Percentiles rank a stretch among this genome's conserved stretches.
phyloP scores from a whole-genome alignment of 2,888 invertebrate genomes.

The Melinaea menophilus region DNA sequence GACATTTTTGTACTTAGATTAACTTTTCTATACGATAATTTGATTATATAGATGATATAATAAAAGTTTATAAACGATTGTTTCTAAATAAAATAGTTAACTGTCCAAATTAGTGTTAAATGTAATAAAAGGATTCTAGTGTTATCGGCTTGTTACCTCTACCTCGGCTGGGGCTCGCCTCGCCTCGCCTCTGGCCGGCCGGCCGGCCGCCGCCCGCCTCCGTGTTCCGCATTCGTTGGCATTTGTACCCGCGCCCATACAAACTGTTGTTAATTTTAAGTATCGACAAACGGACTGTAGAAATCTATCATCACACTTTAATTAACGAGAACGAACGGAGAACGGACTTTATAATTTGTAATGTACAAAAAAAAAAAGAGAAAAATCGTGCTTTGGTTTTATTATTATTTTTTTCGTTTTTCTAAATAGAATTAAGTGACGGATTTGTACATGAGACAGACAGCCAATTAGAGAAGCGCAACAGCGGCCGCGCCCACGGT shows the following conservation, averaged over 20 bases:
- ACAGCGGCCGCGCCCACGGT: constrained; percentile 56
- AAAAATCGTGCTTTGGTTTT: constrained; percentile 71
- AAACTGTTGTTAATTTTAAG: constrained; percentile 72
- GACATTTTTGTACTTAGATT: constrained; percentile 5
- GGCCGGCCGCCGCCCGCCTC: constrained; percentile 20
- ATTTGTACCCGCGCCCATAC: constrained; percentile 49
- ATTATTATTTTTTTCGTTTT: constrained; percentile 63
- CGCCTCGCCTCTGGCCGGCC: neutral
- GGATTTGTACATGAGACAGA: constrained; percentile 71
- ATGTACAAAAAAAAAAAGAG: constrained; percentile 56
- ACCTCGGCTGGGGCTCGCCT: constrained; percentile 3
- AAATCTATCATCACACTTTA: constrained; percentile 75
- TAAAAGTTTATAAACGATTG: constrained; percentile 3
- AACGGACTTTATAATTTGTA: constrained; percentile 66
- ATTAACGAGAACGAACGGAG: constrained; percentile 57
- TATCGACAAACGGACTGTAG: constrained; percentile 70
- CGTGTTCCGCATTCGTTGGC: constrained; percentile 56
- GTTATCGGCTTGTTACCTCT: constrained; percentile 1
- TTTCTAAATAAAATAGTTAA: constrained; percentile 6
- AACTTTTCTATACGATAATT: constrained; percentile 2
- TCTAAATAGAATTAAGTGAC: constrained; percentile 73
- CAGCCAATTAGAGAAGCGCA: constrained; percentile 50
- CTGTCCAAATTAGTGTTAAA: constrained; percentile 8
- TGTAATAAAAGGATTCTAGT: neutral
- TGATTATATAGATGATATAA: constrained; percentile 7